These are phyloP conservation scores for Scaptodrosophila lebanonensis DNA, from an alignment of 1,140 invertebrate genomes.

Conservation along the genomic window DNA sequence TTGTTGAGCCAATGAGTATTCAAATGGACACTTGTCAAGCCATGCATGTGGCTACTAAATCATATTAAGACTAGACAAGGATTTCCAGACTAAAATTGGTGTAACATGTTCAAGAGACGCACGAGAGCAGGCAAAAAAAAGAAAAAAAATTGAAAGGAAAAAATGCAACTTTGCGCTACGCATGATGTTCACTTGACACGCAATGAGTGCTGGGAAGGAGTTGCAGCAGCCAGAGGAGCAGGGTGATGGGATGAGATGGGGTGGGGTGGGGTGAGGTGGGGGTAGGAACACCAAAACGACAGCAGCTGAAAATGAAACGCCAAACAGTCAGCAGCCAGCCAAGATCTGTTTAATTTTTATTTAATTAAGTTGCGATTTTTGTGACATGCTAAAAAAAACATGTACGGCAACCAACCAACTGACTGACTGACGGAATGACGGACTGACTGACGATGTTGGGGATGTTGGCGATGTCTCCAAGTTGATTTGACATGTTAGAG, in stretches of 20 bases:
- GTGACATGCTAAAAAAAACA: slow-evolving; percentile 41
- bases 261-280: too few species aligned
- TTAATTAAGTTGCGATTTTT: slow-evolving; percentile 68
- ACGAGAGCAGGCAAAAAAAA: neutral
- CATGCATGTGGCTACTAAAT: slow-evolving; percentile 73
- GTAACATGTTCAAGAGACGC: slow-evolving; percentile 45
- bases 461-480: too few species aligned
- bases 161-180: slow-evolving; percentile 54
- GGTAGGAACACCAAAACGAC: neutral
- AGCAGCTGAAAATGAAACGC: neutral
- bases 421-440: too few species aligned
- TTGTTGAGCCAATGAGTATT: slow-evolving; percentile 76
- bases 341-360: slow-evolving; percentile 71
- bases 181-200: slow-evolving; percentile 76
- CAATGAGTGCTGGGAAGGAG: too few species aligned
- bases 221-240: slow-evolving; percentile 25
- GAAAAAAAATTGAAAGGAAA: neutral
- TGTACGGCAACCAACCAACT: too few species aligned
- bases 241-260: slow-evolving; percentile 8
- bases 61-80: slow-evolving; percentile 76
- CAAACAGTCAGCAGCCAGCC: neutral
- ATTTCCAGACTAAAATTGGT: slow-evolving; percentile 70
- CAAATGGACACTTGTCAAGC: slow-evolving; percentile 77
- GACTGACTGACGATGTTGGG: too few species aligned
- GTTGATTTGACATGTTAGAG: too few species aligned